phyloP scores from a whole-genome alignment of 2,888 invertebrate species.

The Nomada ferruginata region DNA sequence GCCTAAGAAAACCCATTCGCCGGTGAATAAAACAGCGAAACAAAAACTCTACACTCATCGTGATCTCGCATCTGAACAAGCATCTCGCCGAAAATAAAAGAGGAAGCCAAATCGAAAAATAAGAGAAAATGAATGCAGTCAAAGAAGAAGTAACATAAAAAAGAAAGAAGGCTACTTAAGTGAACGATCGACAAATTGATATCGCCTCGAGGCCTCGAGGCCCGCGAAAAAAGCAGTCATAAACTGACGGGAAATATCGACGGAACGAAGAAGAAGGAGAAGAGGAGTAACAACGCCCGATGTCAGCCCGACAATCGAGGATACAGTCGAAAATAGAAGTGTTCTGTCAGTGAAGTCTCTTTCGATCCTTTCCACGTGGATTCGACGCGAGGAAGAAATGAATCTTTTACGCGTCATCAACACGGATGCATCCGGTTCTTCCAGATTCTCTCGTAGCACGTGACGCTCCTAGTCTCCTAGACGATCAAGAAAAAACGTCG shows the following conservation, averaged over 20 bases:
- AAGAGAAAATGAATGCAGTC: background rate
- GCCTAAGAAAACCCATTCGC: background rate
- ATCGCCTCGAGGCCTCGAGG: constrained; percentile 15
- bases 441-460: constrained; percentile 64
- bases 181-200: constrained; percentile 37
- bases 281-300: background rate
- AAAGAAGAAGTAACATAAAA: background rate
- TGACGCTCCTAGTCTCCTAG: constrained; percentile 56
- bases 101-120: background rate
- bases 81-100: background rate
- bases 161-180: background rate
- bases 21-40: background rate
- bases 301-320: constrained; percentile 11
- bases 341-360: constrained; percentile 4
- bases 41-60: background rate
- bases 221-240: constrained; percentile 1
- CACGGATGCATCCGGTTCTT: constrained; percentile 67
- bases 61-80: background rate
- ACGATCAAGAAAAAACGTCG: constrained; percentile 32
- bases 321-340: constrained; percentile 52
- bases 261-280: background rate
- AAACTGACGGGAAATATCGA: background rate
- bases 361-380: constrained; percentile 43
- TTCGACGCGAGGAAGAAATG: constrained; percentile 65
- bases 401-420: constrained; percentile 70